Evolutionary conservation across 2,888 invertebrate genomes (phyloP).

Genomic region (Drosophila borealis): DNA sequence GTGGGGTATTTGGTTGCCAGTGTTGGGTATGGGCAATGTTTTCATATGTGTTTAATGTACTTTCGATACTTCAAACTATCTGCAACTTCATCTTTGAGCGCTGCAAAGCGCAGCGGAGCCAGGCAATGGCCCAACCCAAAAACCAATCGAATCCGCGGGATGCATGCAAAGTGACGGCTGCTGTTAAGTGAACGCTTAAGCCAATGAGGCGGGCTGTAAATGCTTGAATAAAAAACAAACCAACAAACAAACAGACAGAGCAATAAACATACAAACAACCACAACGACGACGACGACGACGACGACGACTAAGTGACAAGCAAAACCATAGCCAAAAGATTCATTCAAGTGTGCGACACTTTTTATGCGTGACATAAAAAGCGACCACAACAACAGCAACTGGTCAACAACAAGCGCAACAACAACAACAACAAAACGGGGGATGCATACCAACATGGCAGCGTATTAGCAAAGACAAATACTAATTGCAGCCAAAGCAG

Average conservation of each 20-base stretch:
- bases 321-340: slow-evolving; percentile 48
- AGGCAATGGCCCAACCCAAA: slow-evolving; percentile 27
- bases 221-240: slow-evolving; percentile 42
- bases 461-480: slow-evolving; percentile 82
- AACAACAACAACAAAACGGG: slow-evolving; percentile 48
- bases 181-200: slow-evolving; percentile 74
- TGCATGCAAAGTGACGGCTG: slow-evolving; percentile 50
- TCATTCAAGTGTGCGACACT: slow-evolving; percentile 78
- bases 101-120: not conserved
- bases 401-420: slow-evolving; percentile 28
- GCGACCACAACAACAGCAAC: slow-evolving; percentile 45
- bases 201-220: slow-evolving; percentile 58
- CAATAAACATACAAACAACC: slow-evolving; percentile 69
- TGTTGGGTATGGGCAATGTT: slow-evolving; percentile 30
- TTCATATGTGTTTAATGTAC: slow-evolving; percentile 35
- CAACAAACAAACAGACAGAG: slow-evolving; percentile 44
- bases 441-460: slow-evolving; percentile 79
- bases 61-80: slow-evolving; percentile 49
- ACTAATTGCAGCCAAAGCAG: slow-evolving; percentile 80
- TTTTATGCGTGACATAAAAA: slow-evolving; percentile 73
- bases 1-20: slow-evolving; percentile 23
- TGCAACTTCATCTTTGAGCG: slow-evolving; percentile 40
- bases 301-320: slow-evolving; percentile 41
- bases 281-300: slow-evolving; percentile 13
- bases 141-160: slow-evolving; percentile 22